phyloP scores from a whole-genome alignment of 2,888 invertebrate species.

The Papilio demoleus region DNA sequence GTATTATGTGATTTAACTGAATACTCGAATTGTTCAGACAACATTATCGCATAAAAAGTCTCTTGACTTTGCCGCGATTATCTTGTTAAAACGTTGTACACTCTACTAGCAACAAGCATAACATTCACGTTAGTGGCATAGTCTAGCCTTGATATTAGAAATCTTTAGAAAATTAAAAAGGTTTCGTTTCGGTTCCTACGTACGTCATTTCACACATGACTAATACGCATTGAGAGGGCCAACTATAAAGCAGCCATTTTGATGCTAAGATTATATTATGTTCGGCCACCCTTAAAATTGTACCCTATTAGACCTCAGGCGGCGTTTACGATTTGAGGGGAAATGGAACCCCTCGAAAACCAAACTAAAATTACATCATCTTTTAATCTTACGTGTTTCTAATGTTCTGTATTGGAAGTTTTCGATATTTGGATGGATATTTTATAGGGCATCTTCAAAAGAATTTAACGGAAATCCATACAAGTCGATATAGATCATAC shows the following conservation, averaged over 20 bases:
- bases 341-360: slow-evolving; percentile 27
- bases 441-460: too few species aligned
- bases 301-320: slow-evolving; percentile 41
- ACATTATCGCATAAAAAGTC: too few species aligned
- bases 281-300: slow-evolving; percentile 43
- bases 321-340: slow-evolving; percentile 37
- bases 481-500: too few species aligned
- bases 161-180: not conserved
- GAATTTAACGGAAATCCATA: too few species aligned
- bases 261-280: slow-evolving; percentile 40
- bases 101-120: too few species aligned
- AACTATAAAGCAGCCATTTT: slow-evolving; percentile 37
- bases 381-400: slow-evolving; percentile 13
- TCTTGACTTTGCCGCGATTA: too few species aligned
- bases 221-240: slow-evolving; percentile 31
- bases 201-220: slow-evolving; percentile 34
- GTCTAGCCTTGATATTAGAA: not conserved
- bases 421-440: too few species aligned
- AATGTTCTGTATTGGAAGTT: not conserved
- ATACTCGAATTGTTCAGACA: too few species aligned
- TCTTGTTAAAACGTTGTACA: too few species aligned
- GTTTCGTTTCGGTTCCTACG: slow-evolving; percentile 1
- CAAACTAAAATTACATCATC: slow-evolving; percentile 20
- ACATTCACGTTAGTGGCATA: too few species aligned
- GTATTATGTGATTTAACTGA: too few species aligned